phyloP scores from a whole-genome alignment of 2,113 vertebrate genomes.

The Orcinus orca region DNA sequence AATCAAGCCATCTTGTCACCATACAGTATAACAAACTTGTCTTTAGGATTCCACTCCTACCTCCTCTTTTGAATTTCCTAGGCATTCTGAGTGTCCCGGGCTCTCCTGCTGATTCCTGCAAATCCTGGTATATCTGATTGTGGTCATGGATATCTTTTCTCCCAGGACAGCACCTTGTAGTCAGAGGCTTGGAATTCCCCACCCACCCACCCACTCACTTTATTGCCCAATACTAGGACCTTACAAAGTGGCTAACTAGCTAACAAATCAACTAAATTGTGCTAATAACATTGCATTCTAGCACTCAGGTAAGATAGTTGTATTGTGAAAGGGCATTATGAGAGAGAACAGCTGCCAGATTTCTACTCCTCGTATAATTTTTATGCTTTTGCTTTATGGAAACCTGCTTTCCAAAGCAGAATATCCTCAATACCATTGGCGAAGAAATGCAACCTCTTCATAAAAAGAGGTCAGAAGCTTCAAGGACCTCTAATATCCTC shows the following conservation, averaged over 20 bases:
- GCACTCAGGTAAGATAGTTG: not conserved
- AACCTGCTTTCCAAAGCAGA: constrained; percentile 41
- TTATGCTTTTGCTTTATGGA: constrained; percentile 51
- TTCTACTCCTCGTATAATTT: constrained; percentile 41
- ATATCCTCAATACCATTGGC: not conserved
- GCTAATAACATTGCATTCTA: not conserved
- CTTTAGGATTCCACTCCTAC: not conserved
- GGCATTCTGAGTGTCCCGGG: not conserved
- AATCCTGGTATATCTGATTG: not conserved
- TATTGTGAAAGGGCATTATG: not conserved
- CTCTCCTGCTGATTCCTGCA: not conserved
- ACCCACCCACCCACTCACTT: not conserved
- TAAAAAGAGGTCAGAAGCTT: not conserved
- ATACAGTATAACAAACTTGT: not conserved
- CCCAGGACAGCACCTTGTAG: not conserved
- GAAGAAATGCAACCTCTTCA: not conserved
- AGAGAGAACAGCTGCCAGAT: not conserved
- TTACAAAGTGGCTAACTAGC: not conserved
- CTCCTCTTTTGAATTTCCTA: not conserved
- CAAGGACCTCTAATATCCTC: not conserved
- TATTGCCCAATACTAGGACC: not conserved
- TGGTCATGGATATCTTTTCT: not conserved
- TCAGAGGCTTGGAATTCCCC: not conserved
- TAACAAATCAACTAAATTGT: not conserved
- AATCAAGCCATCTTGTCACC: not conserved